Evolutionary conservation across 1,140 invertebrate genomes (phyloP).

Genomic region (Lepidurus arcticus): DNA sequence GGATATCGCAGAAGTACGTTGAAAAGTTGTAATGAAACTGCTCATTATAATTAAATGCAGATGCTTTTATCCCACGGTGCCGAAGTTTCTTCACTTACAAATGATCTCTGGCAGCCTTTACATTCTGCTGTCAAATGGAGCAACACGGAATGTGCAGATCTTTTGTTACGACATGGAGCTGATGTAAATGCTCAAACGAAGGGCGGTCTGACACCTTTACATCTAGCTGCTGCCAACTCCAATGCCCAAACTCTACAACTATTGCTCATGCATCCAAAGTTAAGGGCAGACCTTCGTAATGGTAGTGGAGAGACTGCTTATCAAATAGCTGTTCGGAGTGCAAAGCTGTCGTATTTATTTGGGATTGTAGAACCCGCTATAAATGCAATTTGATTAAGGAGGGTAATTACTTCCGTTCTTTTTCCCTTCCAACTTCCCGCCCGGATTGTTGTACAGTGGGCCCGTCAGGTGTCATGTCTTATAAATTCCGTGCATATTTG

Average conservation of each 20-base stretch:
- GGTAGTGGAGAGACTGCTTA: neutral
- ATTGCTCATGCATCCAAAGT: conserved; percentile 39
- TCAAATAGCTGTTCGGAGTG: neutral
- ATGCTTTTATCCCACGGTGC: conserved; percentile 44
- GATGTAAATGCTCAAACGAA: conserved; percentile 60
- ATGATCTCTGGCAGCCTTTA: conserved; percentile 50
- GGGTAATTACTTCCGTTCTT: neutral
- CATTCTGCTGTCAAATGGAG: conserved; percentile 51
- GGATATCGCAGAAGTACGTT: conserved; percentile 42
- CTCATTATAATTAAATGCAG: conserved; percentile 7
- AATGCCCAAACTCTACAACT: conserved; percentile 42
- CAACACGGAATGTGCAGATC: conserved; percentile 43
- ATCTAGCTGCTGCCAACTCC: conserved; percentile 66
- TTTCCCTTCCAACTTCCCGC: neutral
- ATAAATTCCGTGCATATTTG: neutral
- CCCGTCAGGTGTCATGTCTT: neutral
- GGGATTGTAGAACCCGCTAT: neutral
- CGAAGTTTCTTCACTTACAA: conserved; percentile 44
- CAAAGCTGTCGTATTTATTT: neutral
- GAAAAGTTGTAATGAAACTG: neutral
- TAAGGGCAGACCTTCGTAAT: neutral
- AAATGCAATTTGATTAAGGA: neutral
- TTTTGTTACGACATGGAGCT: conserved; percentile 72
- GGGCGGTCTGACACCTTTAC: conserved; percentile 91
- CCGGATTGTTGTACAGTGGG: neutral